Conservation (phyloP, 2,797 vertebrate species). For the Rhynchotus rufescens region DNA sequence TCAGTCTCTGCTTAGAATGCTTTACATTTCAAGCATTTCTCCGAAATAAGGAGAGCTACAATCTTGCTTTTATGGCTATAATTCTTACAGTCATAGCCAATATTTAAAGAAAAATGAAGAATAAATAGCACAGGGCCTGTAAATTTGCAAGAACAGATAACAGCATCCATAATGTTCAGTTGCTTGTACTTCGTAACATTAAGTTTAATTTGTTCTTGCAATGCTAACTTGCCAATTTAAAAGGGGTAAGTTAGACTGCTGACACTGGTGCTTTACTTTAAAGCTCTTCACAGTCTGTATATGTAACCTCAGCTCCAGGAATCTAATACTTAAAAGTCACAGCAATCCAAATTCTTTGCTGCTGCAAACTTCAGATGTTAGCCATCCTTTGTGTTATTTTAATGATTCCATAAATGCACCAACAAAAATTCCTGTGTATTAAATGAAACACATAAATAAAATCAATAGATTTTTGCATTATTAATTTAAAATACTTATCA, state of each 20-base stretch:
- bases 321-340: not conserved
- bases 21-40: not conserved
- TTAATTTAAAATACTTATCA: conserved; percentile 58
- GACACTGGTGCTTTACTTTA: not conserved
- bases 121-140: not conserved
- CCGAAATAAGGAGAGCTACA: not conserved
- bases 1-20: not conserved
- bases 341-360: not conserved
- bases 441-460: conserved; percentile 53
- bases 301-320: not conserved
- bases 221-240: not conserved
- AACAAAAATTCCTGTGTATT: conserved; percentile 39
- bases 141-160: not conserved
- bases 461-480: conserved; percentile 66
- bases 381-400: conserved; percentile 29
- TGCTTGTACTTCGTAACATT: not conserved
- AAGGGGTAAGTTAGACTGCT: not conserved
- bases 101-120: not conserved
- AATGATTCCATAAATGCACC: not conserved
- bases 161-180: not conserved
- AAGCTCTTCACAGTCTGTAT: not conserved
- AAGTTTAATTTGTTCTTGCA: not conserved
- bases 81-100: not conserved
- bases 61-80: not conserved
- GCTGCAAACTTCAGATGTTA: not conserved